These are phyloP conservation scores for Paraescarpia echinospica DNA, from an alignment of 1,140 invertebrate genomes.

Conservation along the genomic window DNA sequence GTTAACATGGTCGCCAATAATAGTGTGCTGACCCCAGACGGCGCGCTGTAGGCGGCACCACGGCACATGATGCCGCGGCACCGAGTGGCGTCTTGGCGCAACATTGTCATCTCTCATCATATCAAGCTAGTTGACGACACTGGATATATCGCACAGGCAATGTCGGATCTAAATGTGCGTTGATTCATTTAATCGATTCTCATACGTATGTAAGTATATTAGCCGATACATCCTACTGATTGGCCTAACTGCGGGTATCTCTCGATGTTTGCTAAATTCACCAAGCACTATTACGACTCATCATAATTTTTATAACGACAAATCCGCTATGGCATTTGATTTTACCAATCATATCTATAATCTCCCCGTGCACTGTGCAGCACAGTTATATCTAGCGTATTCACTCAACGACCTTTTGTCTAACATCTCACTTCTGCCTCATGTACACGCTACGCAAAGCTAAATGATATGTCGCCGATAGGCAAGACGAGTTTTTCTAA, in stretches of 20 bases:
- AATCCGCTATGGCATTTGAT: neutral
- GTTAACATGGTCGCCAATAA: no score
- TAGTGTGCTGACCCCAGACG: no score
- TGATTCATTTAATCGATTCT: neutral
- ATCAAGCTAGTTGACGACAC: neutral
- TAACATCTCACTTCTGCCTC: neutral
- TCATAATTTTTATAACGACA: neutral
- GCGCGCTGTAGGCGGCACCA: no score
- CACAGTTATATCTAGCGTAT: no score
- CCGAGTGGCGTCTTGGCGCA: no score
- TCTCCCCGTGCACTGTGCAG: neutral
- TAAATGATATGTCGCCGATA: no score
- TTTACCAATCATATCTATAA: neutral
- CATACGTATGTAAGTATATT: neutral
- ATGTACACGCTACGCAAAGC: neutral
- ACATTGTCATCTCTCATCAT: neutral
- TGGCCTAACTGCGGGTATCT: neutral
- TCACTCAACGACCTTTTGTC: neutral
- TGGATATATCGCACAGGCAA: neutral
- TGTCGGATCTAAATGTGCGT: neutral
- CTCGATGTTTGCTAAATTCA: neutral
- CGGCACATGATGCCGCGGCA: no score
- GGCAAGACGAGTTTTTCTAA: no score
- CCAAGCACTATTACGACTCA: neutral
- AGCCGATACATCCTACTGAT: neutral